phyloP scores from a whole-genome alignment of 35 echinoderm and acorn worm species.

The Anneissia japonica region DNA sequence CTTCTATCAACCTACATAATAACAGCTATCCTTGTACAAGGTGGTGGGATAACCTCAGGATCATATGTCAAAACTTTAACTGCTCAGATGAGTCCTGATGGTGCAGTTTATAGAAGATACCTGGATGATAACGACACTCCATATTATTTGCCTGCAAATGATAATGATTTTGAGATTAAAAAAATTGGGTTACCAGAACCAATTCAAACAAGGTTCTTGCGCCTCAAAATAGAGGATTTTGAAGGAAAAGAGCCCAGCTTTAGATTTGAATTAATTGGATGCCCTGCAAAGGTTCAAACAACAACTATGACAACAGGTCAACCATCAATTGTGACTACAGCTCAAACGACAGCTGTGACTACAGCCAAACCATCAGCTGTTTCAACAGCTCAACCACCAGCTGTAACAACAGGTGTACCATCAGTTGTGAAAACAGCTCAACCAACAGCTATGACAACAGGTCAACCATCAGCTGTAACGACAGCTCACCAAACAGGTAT shows the following conservation, averaged over 20 bases:
- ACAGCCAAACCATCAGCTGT: neutral
- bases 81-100: slow-evolving; percentile 53
- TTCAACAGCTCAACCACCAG: neutral
- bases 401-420: neutral
- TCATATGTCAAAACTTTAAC: slow-evolving; percentile 49
- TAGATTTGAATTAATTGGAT: slow-evolving; percentile 58
- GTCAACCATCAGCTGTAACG: neutral
- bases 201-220: slow-evolving; percentile 21
- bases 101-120: neutral
- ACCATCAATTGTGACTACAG: slow-evolving; percentile 1
- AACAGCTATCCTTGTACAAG: slow-evolving; percentile 61
- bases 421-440: neutral
- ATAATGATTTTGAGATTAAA: neutral
- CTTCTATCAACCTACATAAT: slow-evolving; percentile 34
- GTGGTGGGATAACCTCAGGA: slow-evolving; percentile 35
- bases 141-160: neutral
- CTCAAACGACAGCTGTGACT: neutral
- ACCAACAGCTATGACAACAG: neutral
- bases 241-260: slow-evolving; percentile 20
- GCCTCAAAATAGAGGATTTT: slow-evolving; percentile 24
- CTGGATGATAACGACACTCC: no score
- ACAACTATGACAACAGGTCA: slow-evolving; percentile 1
- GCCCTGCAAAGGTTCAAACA: neutral
- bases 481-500: neutral
- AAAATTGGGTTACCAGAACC: slow-evolving; percentile 42